These are phyloP conservation scores for Polietes domitor DNA, from an alignment of 2,888 invertebrate genomes.

Conservation along the genomic window DNA sequence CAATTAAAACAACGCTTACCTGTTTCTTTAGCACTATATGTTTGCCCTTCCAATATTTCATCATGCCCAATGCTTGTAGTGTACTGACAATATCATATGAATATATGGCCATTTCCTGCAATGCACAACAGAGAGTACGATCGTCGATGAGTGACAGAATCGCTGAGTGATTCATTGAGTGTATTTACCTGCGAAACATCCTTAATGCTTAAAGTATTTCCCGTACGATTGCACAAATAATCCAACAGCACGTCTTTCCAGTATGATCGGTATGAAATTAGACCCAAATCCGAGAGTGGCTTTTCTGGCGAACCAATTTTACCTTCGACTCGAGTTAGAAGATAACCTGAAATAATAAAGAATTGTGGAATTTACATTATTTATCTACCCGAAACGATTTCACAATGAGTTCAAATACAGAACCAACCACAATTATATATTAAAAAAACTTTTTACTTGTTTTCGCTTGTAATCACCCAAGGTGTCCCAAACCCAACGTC, in stretches of 20 bases:
- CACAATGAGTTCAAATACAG: no score
- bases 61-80: conserved; percentile 96
- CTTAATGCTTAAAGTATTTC: conserved; percentile 94
- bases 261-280: conserved; percentile 98
- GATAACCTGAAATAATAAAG: conserved; percentile 89
- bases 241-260: conserved; percentile 98
- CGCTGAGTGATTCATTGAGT: not conserved
- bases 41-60: conserved; percentile 99
- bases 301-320: conserved; percentile 99
- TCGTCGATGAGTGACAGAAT: not conserved
- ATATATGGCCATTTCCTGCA: conserved; percentile 95
- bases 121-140: conserved; percentile 48
- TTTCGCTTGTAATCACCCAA: no score
- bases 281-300: conserved; percentile 97
- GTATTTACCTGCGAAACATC: conserved; percentile 84
- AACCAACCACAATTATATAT: no score
- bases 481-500: no score
- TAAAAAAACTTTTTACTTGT: no score
- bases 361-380: no score
- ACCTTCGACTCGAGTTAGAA: conserved; percentile 96
- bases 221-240: conserved; percentile 93
- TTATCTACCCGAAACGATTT: no score
- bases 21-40: conserved; percentile 97
- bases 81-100: conserved; percentile 99
- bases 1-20: conserved; percentile 81